Base-by-base conservation (phyloP, 30 jellyfish, hydroid and myxozoan genomes). In the Mastigias papua region DNA sequence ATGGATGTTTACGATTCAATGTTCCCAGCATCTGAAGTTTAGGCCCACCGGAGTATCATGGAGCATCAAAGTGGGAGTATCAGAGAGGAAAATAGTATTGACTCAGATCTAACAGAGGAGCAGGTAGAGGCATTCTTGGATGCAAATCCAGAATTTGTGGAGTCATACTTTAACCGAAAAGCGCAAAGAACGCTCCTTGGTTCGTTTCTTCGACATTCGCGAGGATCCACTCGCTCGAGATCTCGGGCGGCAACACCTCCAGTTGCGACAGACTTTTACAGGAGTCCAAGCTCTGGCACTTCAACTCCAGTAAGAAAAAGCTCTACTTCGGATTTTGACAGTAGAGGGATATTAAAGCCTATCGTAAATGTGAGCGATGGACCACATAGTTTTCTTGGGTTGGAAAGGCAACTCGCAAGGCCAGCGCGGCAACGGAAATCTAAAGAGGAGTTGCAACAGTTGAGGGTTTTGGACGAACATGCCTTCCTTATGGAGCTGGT, bases 61-160 rank as follows among this genome's bases (percentile, higher is more conserved):
- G 75, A 65, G 25, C 60, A 49, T 51, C 69, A 63, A 49, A 69
- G 80, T 82, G 82, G 88, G 88, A 85, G 88, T 46, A 85, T 70
- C 80, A 62, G 63, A n/a, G 94, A 73, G 27, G 86, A 83, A 73
- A 54, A 25, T 25, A 62, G 29, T 50, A 63, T 81, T 32, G 94
- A 74, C 34, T 87, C 58, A 28, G 93, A 84, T 34, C 86, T 86
- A 11, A 16, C 91, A 6, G 97, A 84, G 28, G 98, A 94, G 62
- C 81, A 63, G 32, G 97, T 94, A 21, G 98, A 94, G 78, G 95
- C 97, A 17, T 94, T 96, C 96, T 97, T 94, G 19, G 98, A 94
- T 80, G 82, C 75, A 22, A 89, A 94, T 57, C 97, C 96, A 32
- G 98, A 94, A 49, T 94, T 94, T 75, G 98, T 89, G 31, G 93